phyloP scores from a whole-genome alignment of 2,113 vertebrate species.

The Mohoua ochrocephala region DNA sequence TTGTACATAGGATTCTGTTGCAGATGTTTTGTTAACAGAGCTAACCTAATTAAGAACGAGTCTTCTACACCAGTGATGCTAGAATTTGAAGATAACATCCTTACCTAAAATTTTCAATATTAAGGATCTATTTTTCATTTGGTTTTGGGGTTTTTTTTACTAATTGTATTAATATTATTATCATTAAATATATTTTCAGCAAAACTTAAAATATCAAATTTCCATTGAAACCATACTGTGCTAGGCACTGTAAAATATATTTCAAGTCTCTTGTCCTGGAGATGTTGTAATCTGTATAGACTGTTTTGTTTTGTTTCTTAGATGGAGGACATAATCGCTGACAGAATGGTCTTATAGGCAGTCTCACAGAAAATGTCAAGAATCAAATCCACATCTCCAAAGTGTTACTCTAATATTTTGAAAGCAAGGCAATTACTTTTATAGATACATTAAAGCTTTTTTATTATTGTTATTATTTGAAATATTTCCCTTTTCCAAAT shows the following conservation, averaged over 20 bases:
- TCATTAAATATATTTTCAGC: not conserved
- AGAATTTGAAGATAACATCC: not conserved
- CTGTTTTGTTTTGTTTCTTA: not conserved
- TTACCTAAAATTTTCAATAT: not conserved
- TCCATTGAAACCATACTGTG: not conserved
- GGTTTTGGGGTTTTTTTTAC: not conserved
- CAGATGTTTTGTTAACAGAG: not conserved
- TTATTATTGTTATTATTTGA: not conserved
- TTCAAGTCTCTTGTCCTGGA: not conserved
- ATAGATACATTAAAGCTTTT: not conserved
- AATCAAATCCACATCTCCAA: not conserved
- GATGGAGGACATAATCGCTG: not conserved
- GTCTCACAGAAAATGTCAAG: not conserved
- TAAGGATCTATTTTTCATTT: not conserved
- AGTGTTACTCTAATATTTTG: not conserved
- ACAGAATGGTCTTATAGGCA: not conserved
- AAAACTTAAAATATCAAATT: not conserved
- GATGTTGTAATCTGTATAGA: not conserved
- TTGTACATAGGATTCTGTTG: not conserved
- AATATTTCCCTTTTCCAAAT: not conserved
- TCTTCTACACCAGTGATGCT: not conserved
- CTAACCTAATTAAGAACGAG: not conserved
- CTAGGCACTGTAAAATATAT: not conserved
- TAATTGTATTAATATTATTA: not conserved
- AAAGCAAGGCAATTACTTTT: not conserved